Conservation (phyloP, 92 coral and sea anemone genomes). For the Paragorgia papillata region DNA sequence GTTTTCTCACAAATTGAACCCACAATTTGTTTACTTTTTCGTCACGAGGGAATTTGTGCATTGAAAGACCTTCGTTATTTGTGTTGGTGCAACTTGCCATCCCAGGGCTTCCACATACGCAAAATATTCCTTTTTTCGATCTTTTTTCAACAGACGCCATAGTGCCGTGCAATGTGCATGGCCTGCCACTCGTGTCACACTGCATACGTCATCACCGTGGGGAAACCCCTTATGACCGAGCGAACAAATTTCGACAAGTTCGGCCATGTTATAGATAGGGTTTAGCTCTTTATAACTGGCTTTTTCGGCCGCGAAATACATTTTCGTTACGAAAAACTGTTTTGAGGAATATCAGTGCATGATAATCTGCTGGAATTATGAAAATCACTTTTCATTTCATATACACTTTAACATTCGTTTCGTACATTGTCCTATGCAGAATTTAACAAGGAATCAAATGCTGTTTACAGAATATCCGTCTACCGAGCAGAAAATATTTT, state of each 20-base stretch:
- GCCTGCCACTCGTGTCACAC: not conserved
- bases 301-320: too few relatives aligned
- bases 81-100: constrained; percentile 24
- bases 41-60: constrained; percentile 25
- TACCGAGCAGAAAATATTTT: too few relatives aligned
- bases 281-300: too few relatives aligned
- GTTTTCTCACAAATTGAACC: constrained; percentile 25
- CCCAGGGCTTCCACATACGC: constrained; percentile 23
- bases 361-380: too few relatives aligned
- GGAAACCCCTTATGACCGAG: not conserved
- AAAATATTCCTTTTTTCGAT: constrained; percentile 20
- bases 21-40: constrained; percentile 4
- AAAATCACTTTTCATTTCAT: too few relatives aligned
- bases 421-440: too few relatives aligned
- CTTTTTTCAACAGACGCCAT: constrained; percentile 11
- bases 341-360: too few relatives aligned
- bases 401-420: too few relatives aligned
- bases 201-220: constrained; percentile 7
- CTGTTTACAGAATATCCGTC: too few relatives aligned
- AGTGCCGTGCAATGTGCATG: not conserved
- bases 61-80: constrained; percentile 11
- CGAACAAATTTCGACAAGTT: not conserved
- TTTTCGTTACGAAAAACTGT: too few relatives aligned
- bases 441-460: too few relatives aligned
- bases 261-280: not conserved